Evolutionary conservation across 2,113 vertebrate genomes (phyloP).

Genomic region (Limanda limanda): DNA sequence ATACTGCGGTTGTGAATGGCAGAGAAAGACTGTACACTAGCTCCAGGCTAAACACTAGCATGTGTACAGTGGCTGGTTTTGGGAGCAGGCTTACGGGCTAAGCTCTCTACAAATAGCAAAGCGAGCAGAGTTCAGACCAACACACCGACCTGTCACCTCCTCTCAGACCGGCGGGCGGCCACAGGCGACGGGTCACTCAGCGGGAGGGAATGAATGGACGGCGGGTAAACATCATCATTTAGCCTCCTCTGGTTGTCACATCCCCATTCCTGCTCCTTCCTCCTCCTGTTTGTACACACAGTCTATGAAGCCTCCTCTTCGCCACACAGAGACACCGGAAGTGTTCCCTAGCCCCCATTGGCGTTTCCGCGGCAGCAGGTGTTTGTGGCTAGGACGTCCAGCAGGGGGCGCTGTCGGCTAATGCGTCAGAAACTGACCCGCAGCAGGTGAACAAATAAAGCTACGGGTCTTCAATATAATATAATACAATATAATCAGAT

Average conservation of each 20-base stretch:
- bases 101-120: background rate
- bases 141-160: background rate
- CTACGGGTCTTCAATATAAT: no score
- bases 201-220: background rate
- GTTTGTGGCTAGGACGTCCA: background rate
- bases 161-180: background rate
- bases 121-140: background rate
- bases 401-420: slow-evolving; percentile 33
- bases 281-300: no score
- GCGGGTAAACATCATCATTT: background rate
- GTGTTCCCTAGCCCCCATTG: slow-evolving; percentile 55
- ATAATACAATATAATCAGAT: no score
- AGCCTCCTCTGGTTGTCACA: background rate
- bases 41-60: no score
- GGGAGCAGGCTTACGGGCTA: background rate
- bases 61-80: background rate
- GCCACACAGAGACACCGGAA: slow-evolving; percentile 73
- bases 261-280: background rate
- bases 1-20: no score
- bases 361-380: background rate
- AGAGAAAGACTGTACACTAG: no score
- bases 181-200: background rate
- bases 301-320: no score
- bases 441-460: background rate
- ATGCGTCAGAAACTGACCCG: background rate